Evolutionary conservation across 2,113 vertebrate species (phyloP).

Genomic region (Triplophysa siluroides): DNA sequence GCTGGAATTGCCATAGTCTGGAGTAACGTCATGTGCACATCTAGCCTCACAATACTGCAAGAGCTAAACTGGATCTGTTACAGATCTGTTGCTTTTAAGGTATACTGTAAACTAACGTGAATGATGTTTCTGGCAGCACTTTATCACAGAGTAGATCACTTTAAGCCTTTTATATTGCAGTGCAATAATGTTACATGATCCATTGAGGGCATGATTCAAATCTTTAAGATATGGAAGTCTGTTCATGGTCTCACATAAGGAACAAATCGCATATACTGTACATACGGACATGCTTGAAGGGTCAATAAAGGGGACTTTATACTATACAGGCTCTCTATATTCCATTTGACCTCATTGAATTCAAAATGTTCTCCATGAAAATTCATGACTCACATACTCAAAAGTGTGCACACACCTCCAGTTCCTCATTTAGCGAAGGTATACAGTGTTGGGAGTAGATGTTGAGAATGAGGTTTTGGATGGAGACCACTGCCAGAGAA

Average conservation of each 20-base stretch:
- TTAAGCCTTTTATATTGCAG: background rate
- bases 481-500: constrained; percentile 68
- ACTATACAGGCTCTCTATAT: background rate
- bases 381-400: background rate
- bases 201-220: too few species aligned
- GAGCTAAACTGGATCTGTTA: background rate
- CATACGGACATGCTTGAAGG: background rate
- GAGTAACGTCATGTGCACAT: too few species aligned
- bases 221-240: background rate
- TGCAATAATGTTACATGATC: background rate
- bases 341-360: background rate
- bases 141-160: constrained; percentile 1
- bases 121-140: background rate
- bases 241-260: background rate
- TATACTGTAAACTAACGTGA: background rate
- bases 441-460: constrained; percentile 77
- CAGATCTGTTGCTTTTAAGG: background rate
- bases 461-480: constrained; percentile 73
- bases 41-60: too few species aligned
- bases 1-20: background rate
- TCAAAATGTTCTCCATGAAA: too few species aligned
- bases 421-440: constrained; percentile 72
- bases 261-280: background rate
- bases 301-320: too few species aligned
- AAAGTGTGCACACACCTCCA: constrained; percentile 67